phyloP scores from a whole-genome alignment of 2,797 vertebrate species.

The Huso huso region DNA sequence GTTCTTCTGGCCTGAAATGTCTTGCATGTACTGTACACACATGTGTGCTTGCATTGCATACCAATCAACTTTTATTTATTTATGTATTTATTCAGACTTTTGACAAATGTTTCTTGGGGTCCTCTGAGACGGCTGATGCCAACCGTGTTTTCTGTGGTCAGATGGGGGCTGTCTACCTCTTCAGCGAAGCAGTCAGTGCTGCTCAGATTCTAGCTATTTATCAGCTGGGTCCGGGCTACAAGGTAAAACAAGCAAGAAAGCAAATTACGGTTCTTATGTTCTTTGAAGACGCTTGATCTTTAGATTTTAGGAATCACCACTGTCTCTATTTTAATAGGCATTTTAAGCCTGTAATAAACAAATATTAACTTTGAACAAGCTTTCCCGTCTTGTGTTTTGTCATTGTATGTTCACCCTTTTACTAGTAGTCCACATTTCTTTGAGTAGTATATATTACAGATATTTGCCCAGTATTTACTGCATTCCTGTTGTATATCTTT shows the following conservation, averaged over 20 bases:
- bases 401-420: neutral
- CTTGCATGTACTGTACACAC: no score
- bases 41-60: no score
- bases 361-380: neutral
- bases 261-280: constrained; percentile 18
- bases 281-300: neutral
- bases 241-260: constrained; percentile 53
- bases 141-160: constrained; percentile 96
- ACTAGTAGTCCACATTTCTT: neutral
- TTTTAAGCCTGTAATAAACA: neutral
- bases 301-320: neutral
- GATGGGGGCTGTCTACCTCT: constrained; percentile 94
- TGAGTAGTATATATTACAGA: neutral
- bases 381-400: no score
- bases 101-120: constrained; percentile 98
- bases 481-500: constrained; percentile 10
- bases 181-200: constrained; percentile 87
- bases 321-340: neutral
- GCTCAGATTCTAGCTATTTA: constrained; percentile 96
- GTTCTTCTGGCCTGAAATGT: no score
- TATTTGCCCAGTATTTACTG: no score
- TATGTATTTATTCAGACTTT: constrained; percentile 67
- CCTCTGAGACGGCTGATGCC: constrained; percentile 90
- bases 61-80: neutral
- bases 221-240: constrained; percentile 91